phyloP scores from a whole-genome alignment of 2,888 invertebrate genomes.

The Drosophila paranaensis region DNA sequence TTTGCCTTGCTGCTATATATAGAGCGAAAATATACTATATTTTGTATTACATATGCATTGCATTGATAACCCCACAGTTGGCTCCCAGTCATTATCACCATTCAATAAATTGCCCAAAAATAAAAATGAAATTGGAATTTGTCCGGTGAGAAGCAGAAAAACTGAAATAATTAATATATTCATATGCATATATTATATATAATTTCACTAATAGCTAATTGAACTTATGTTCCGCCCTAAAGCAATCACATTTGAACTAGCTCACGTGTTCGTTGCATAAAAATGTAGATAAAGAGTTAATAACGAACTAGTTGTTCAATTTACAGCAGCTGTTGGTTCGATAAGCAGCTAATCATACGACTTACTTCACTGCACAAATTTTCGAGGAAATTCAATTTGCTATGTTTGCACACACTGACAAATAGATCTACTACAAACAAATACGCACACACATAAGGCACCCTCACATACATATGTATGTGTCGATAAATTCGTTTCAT shows the following conservation, averaged over 20 bases:
- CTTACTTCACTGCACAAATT: conserved; percentile 4
- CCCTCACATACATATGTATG: conserved; percentile 19
- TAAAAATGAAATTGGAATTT: conserved; percentile 11
- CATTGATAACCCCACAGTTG: conserved; percentile 49
- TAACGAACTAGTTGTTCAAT: conserved; percentile 4
- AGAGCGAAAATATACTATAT: conserved; percentile 19
- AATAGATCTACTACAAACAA: background rate
- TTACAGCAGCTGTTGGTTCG: conserved; percentile 17
- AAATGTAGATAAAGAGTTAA: conserved; percentile 21
- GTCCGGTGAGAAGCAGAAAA: conserved; percentile 7
- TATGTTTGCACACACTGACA: conserved; percentile 12
- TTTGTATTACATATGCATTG: conserved; percentile 28
- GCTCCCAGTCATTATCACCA: conserved; percentile 35
- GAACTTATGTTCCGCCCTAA: background rate
- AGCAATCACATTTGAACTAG: background rate
- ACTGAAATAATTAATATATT: background rate
- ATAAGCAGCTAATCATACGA: conserved; percentile 11
- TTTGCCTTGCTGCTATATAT: conserved; percentile 9
- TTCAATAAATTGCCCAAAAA: conserved; percentile 37
- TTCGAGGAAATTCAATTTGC: background rate
- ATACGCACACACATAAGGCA: conserved; percentile 5
- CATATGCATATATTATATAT: background rate
- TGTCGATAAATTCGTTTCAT: conserved; percentile 53
- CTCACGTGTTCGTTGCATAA: conserved; percentile 30
- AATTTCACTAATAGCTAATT: background rate